Evolutionary conservation across 2,113 vertebrate genomes (phyloP).

Genomic region (Epinephelus moara): DNA sequence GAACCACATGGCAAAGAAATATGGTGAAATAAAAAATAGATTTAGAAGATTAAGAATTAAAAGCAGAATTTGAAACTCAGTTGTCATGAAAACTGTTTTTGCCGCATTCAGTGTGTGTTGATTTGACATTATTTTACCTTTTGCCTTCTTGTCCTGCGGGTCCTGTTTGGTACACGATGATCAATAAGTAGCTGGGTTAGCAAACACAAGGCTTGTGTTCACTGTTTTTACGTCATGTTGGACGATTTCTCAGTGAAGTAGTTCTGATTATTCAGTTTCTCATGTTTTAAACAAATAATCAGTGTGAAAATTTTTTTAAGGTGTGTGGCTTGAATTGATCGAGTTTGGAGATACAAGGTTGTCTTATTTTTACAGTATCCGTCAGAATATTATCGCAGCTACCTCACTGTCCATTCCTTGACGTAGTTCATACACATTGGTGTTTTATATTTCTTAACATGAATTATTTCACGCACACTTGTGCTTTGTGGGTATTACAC

Average conservation of each 20-base stretch:
- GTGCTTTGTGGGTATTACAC: conserved; percentile 44
- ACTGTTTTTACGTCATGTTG: not conserved
- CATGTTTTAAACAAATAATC: not conserved
- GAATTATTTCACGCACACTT: conserved; percentile 31
- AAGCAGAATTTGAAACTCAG: not conserved
- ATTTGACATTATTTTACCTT: not conserved
- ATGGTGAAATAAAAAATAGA: too few relatives aligned
- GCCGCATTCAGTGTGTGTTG: not conserved
- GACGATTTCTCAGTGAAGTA: not conserved
- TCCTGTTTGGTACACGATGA: not conserved
- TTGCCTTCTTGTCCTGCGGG: not conserved
- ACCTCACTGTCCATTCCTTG: not conserved
- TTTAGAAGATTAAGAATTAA: not conserved
- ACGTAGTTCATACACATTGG: not conserved
- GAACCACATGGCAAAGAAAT: not conserved
- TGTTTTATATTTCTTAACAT: conserved; percentile 36
- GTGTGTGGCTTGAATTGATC: not conserved
- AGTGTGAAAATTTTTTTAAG: not conserved
- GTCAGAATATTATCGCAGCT: not conserved
- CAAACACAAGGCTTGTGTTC: not conserved
- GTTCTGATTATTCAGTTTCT: conserved; percentile 7
- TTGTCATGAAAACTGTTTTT: not conserved
- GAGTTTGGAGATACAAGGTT: not conserved
- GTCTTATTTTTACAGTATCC: not conserved
- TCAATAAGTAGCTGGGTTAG: not conserved